Evolutionary conservation across 2,113 vertebrate genomes (phyloP), one percentile per base, ranked within the genome.

Genomic region (Muntiacus muntjak): DNA sequence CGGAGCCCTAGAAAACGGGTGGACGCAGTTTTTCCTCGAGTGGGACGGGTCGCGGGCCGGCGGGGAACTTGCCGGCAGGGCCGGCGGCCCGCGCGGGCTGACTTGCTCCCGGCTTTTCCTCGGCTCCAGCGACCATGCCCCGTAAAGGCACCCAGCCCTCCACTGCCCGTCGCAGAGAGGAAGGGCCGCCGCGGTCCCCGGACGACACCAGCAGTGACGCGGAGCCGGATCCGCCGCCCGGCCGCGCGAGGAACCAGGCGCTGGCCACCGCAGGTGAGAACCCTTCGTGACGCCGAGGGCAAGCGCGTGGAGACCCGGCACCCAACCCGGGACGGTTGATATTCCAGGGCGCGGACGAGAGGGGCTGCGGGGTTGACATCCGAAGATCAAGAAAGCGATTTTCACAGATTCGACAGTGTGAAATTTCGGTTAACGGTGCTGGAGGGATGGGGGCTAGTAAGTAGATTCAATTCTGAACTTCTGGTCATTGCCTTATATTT

Each of bases 121-220:
- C 47, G 33, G 87, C 87, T 60, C 11, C 94, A 94, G 97, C 84
- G 19, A 97, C 87, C 92, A 97, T 98, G 98, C 98, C 97, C 36
- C 97, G 98, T 3, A 97, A 89, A 76, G 94, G 97, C 87, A 30
- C 86, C 90, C 97, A 96, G 82, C 85, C 94, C 33, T 96, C 98
- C 64, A 96, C 97, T 1, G 96, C 95, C 67, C 96, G 67, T 54
- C 90, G 90, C 87, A 28, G 16, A 16, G 87, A 93, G 17, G 89
- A 93, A 43, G 96, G 79, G 60, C 90, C 84, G 58, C 91, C 91
- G 64, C 81, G 8, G 21, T 87, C 96, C 54, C 85, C 76, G 11
- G 97, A 95, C 85, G 57, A 10, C 86, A 23, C 78, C 58, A 33
- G 58, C 95, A 86, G 62, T 95, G 85, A 97, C 36, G 52, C 64